Evolutionary conservation across 2,888 invertebrate genomes (phyloP).

Genomic region (Thymelicus lineola): DNA sequence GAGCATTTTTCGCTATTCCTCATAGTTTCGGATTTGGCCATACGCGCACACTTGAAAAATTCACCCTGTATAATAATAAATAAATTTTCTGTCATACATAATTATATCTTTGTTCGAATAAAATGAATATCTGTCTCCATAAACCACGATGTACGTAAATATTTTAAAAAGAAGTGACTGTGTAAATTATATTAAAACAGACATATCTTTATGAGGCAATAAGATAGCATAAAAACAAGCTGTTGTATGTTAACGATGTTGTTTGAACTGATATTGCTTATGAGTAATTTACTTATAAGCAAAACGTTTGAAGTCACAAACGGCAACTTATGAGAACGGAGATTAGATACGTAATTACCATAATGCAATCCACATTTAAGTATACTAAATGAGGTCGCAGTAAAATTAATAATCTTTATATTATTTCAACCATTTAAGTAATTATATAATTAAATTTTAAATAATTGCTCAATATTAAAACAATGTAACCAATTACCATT

Average conservation of each 20-base stretch:
- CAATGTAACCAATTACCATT: background rate
- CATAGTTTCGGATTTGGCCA: too few species aligned
- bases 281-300: constrained; percentile 20
- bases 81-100: too few species aligned
- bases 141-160: background rate
- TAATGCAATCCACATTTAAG: constrained; percentile 1
- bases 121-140: background rate
- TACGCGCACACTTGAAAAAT: too few species aligned
- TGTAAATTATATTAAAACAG: constrained; percentile 2
- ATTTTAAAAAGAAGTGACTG: background rate
- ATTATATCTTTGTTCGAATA: too few species aligned
- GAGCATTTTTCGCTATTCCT: too few species aligned
- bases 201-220: constrained; percentile 1
- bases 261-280: constrained; percentile 22
- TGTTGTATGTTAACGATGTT: constrained; percentile 8
- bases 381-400: background rate
- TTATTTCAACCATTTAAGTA: background rate
- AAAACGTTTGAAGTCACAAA: background rate
- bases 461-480: background rate
- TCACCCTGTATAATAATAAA: too few species aligned
- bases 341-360: background rate
- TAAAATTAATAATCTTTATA: background rate
- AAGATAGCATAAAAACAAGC: background rate
- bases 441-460: background rate
- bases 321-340: background rate